Conservation (phyloP, 2,888 invertebrate species). For the Drosophila kuntzei region DNA sequence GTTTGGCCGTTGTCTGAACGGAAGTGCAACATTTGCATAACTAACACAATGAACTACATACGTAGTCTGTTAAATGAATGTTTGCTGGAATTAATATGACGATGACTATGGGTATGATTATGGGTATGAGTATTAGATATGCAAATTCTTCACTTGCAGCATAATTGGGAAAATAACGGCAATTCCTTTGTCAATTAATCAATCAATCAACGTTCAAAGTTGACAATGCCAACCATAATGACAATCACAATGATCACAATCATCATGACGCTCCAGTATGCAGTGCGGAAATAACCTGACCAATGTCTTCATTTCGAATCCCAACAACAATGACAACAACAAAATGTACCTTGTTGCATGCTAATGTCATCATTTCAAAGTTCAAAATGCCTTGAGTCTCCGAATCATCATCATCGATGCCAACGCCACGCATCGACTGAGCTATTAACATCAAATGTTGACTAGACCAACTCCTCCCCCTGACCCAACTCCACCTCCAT, state of each 20-base stretch:
- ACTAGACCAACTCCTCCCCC: conserved; percentile 28
- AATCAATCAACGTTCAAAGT: conserved; percentile 76
- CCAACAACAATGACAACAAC: not conserved
- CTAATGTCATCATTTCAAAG: conserved; percentile 69
- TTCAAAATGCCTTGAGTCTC: conserved; percentile 50
- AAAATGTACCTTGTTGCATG: conserved; percentile 62
- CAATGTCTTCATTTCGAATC: conserved; percentile 32
- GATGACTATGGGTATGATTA: not conserved
- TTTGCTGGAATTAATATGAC: conserved; percentile 7
- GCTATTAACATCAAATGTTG: conserved; percentile 59
- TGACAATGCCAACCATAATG: conserved; percentile 40
- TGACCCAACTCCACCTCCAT: not conserved
- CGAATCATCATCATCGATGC: conserved; percentile 27
- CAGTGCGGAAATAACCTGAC: conserved; percentile 78
- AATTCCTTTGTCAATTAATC: conserved; percentile 83
- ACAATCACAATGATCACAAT: conserved; percentile 34
- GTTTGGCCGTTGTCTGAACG: conserved; percentile 41
- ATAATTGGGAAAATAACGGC: conserved; percentile 72
- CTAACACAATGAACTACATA: conserved; percentile 78
- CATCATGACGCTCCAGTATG: conserved; percentile 59
- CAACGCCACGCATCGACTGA: conserved; percentile 46
- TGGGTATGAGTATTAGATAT: conserved; percentile 48
- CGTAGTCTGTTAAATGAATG: conserved; percentile 25
- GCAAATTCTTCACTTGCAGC: conserved; percentile 50
- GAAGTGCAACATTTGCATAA: conserved; percentile 78